Percentiles rank a stretch among this genome's conserved stretches.
Evolutionary conservation across 2,888 invertebrate genomes (phyloP).

Genomic region (Pseudeuparius sepicola): DNA sequence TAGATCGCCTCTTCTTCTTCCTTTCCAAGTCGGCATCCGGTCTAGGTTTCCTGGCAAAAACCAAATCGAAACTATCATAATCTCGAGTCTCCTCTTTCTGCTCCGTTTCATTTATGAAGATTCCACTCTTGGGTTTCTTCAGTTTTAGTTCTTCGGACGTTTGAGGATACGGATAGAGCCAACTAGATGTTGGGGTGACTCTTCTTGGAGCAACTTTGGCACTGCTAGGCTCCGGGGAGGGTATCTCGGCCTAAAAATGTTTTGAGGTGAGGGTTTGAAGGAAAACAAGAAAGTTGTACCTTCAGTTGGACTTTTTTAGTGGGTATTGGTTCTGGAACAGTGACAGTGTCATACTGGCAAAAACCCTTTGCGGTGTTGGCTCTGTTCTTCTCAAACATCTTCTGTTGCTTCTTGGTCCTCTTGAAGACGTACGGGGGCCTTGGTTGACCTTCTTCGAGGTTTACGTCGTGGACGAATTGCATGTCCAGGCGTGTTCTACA

Average conservation of each 20-base stretch:
- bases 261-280: too few relatives aligned
- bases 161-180: conserved; percentile 31
- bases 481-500: conserved; percentile 23
- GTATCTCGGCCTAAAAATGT: conserved; percentile 28
- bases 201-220: conserved; percentile 31
- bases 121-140: conserved; percentile 36
- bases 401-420: conserved; percentile 24
- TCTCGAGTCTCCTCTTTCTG: conserved; percentile 14
- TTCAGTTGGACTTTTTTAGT: conserved; percentile 22
- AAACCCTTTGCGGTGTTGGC: conserved; percentile 27
- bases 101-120: conserved; percentile 31
- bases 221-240: conserved; percentile 33
- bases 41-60: conserved; percentile 26
- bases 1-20: conserved; percentile 2
- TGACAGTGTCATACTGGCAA: conserved; percentile 30
- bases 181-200: conserved; percentile 30
- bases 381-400: conserved; percentile 23
- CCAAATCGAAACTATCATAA: conserved; percentile 32
- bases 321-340: conserved; percentile 29
- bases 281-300: too few relatives aligned
- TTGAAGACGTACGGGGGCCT: conserved; percentile 26
- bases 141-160: conserved; percentile 26
- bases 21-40: conserved; percentile 14
- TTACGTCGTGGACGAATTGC: conserved; percentile 17
- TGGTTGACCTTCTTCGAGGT: conserved; percentile 15